A percentile compares a stretch with the other conserved stretches of the same genome.
phyloP scores from a whole-genome alignment of 2,888 invertebrate genomes.

The Caenorhabditis afra region DNA sequence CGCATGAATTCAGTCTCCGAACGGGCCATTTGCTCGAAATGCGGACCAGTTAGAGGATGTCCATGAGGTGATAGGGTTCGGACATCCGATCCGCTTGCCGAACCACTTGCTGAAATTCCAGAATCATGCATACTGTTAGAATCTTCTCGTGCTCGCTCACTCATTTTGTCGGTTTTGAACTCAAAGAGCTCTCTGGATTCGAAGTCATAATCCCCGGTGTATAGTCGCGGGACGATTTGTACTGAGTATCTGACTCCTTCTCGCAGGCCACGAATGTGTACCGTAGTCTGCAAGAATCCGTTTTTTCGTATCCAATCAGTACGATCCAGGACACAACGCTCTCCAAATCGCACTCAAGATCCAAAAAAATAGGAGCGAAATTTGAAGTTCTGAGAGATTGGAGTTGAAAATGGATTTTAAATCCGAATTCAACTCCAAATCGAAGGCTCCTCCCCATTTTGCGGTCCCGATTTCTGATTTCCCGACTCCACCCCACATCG shows the following conservation, averaged over 20 bases:
- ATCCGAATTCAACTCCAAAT: neutral
- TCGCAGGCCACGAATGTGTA: constrained; percentile 66
- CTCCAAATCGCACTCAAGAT: too few species aligned
- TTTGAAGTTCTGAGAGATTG: neutral
- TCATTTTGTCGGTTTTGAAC: constrained; percentile 69
- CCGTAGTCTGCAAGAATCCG: constrained; percentile 67
- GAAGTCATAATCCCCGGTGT: constrained; percentile 72
- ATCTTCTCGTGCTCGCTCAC: too few species aligned
- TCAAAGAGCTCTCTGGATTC: constrained; percentile 71
- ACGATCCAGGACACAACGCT: neutral
- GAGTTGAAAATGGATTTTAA: neutral
- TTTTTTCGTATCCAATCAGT: neutral
- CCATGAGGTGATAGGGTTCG: constrained; percentile 21
- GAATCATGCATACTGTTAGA: too few species aligned
- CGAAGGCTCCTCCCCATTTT: too few species aligned
- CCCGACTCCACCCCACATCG: neutral
- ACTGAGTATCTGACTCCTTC: constrained; percentile 73
- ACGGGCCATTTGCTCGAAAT: constrained; percentile 63
- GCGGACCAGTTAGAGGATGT: constrained; percentile 37
- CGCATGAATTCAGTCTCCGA: constrained; percentile 66
- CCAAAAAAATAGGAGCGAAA: too few species aligned
- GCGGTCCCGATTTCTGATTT: neutral
- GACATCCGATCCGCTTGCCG: constrained; percentile 28
- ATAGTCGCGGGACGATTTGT: constrained; percentile 73
- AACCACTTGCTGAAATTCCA: neutral